Evolutionary conservation across 2,797 vertebrate genomes (phyloP).

Genomic region (Typhlichthys eigenmanni): DNA sequence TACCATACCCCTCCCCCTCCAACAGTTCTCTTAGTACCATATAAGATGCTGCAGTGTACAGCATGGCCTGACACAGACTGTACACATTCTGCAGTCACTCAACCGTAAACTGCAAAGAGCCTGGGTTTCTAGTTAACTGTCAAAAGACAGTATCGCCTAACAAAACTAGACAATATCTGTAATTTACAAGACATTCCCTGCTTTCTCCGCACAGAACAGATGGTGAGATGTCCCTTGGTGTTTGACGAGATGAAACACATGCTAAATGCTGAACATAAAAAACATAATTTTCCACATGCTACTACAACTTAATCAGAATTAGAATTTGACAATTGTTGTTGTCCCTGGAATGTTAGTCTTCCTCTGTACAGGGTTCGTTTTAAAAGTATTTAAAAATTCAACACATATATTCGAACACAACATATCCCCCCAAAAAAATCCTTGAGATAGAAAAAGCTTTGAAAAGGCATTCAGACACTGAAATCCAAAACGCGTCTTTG

Average conservation of each 20-base stretch:
- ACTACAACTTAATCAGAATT: no score
- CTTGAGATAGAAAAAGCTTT: no score
- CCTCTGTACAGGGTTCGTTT: not conserved
- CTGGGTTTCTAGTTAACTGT: not conserved
- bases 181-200: conserved; percentile 35
- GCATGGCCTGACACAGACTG: no score
- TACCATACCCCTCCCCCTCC: no score
- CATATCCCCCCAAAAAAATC: no score
- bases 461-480: no score
- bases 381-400: conserved; percentile 3
- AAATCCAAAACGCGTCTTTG: no score
- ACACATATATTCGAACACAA: not conserved
- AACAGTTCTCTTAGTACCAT: no score
- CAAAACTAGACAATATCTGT: conserved; percentile 32
- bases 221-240: conserved; percentile 30
- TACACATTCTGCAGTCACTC: conserved; percentile 1
- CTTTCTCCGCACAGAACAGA: conserved; percentile 31
- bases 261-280: conserved; percentile 32
- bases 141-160: conserved; percentile 25
- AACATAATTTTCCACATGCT: not conserved
- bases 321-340: not conserved
- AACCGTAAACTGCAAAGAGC: not conserved
- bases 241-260: conserved; percentile 41
- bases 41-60: not conserved
- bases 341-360: conserved; percentile 7